phyloP scores from a whole-genome alignment of 2,113 vertebrate genomes.

The Podarcis raffonei region DNA sequence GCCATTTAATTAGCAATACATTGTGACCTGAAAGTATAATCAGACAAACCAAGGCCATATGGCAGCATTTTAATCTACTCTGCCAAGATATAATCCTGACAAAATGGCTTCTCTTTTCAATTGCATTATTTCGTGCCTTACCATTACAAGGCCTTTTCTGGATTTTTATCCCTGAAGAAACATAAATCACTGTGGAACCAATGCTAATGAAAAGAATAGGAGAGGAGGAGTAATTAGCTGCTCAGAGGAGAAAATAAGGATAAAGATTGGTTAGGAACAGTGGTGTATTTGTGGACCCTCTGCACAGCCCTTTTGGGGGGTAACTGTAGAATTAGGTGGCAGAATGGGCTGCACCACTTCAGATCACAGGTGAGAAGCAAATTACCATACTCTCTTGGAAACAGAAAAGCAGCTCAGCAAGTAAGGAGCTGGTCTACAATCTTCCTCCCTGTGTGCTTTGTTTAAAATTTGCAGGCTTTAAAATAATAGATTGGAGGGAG shows the following conservation, averaged over 20 bases:
- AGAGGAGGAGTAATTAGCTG: conserved; percentile 58
- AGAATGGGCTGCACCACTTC: too few relatives aligned
- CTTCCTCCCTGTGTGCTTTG: too few relatives aligned
- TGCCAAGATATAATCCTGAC: conserved; percentile 75
- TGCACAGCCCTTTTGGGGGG: too few relatives aligned
- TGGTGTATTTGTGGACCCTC: not conserved
- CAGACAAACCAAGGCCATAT: conserved; percentile 73
- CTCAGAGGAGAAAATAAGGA: conserved; percentile 32
- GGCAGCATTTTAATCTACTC: conserved; percentile 74
- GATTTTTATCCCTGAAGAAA: conserved; percentile 58
- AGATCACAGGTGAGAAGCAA: too few relatives aligned
- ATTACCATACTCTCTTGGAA: too few relatives aligned
- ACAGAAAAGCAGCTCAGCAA: too few relatives aligned
- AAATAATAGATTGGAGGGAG: too few relatives aligned
- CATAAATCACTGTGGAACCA: conserved; percentile 65
- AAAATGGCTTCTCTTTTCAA: conserved; percentile 77
- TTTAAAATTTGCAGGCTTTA: too few relatives aligned
- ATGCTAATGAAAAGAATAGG: conserved; percentile 54
- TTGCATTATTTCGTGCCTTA: conserved; percentile 83
- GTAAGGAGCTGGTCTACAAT: too few relatives aligned
- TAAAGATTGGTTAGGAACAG: not conserved
- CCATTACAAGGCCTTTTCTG: conserved; percentile 70
- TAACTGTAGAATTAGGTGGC: too few relatives aligned
- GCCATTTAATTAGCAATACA: conserved; percentile 70
- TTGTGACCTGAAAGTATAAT: conserved; percentile 75